A percentile compares a stretch with the other conserved stretches of the same genome.
Conservation (phyloP, 2,888 invertebrate species). For the Zaprionus lineosus region DNA sequence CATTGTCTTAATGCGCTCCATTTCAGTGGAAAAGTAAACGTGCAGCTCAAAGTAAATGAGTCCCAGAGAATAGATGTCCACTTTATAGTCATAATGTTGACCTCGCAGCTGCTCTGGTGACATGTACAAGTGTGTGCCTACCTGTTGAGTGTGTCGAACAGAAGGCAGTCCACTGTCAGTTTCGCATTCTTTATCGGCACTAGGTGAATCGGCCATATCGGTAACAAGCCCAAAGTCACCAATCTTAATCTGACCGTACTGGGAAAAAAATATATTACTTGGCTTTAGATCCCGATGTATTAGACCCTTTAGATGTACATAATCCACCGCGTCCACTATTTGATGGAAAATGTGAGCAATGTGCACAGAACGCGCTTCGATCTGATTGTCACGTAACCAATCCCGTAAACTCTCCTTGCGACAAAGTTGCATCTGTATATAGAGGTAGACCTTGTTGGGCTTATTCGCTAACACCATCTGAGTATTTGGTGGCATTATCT, state of each 20-base stretch:
- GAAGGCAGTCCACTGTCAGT: conserved; percentile 75
- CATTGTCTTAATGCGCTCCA: conserved; percentile 91
- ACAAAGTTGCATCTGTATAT: conserved; percentile 99
- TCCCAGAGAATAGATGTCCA: conserved; percentile 97
- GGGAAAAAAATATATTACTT: conserved; percentile 96
- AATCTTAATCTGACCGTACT: conserved; percentile 95
- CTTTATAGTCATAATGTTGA: conserved; percentile 92
- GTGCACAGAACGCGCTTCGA: conserved; percentile 83
- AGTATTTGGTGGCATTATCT: conserved; percentile 29
- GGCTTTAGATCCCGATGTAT: conserved; percentile 99
- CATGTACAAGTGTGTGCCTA: conserved; percentile 97
- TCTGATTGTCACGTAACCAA: conserved; percentile 89
- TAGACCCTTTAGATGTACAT: conserved; percentile 95
- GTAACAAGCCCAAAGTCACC: conserved; percentile 99
- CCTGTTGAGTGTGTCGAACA: conserved; percentile 86
- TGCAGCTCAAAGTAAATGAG: conserved; percentile 96
- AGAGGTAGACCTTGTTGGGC: conserved; percentile 88
- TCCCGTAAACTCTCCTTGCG: conserved; percentile 93
- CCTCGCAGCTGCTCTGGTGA: conserved; percentile 95
- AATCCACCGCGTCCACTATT: conserved; percentile 96
- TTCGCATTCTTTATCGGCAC: conserved; percentile 77
- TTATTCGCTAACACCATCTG: conserved; percentile 38
- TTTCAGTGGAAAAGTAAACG: conserved; percentile 94
- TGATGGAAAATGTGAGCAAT: conserved; percentile 91
- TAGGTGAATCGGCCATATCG: conserved; percentile 88